Base-by-base conservation (phyloP, 2,888 invertebrate genomes). In the Tenthredo amoena region DNA sequence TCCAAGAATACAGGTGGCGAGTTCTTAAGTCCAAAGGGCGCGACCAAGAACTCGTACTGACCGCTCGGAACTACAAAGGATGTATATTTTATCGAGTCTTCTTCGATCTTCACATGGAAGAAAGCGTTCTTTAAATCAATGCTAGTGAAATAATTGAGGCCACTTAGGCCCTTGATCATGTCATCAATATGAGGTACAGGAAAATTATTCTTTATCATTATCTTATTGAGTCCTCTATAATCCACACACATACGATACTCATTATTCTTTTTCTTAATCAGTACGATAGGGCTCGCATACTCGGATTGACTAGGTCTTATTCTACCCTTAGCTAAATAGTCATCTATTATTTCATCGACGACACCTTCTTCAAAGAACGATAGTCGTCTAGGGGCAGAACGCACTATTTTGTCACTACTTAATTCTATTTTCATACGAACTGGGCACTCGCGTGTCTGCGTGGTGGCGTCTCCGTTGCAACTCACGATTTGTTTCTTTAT, bases 181-280 rank as follows among this genome's bases (percentile, higher is more conserved):
- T 88, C 87, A 10, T 88, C 87, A 0, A 88, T 88, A 7, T 85
- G 15, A 0, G 87, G 87, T 9, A 87, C 31, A 1, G 88, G 87
- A 31, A 74, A 88, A 65, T 84, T 84, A 79, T 88, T 87, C 12
- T 82, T 50, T 0, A 85, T 37, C 12, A 82, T 88, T 1, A 86
- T 71, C 40, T 40, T 40, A 40, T 40, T 40, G 9, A 40, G 40
- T 40, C 40, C 40, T 40, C 40, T 40, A 40, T 40, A 40, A 9
- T 40, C 40, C 1, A 40, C 40, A 40, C 40, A 40, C 40, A 40
- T 40, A 9, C 40, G 58, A 3, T 62, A 43, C 37, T 85, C 83
- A 12, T 40, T 72, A 40, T 34, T 85, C 76, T 87, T 87, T 68
- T 87, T 87, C 37, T 72, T 77, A 4, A 86, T 83, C 4, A 86